Base-by-base conservation (phyloP, 2,888 invertebrate species). In the Epinotia bilunana region DNA sequence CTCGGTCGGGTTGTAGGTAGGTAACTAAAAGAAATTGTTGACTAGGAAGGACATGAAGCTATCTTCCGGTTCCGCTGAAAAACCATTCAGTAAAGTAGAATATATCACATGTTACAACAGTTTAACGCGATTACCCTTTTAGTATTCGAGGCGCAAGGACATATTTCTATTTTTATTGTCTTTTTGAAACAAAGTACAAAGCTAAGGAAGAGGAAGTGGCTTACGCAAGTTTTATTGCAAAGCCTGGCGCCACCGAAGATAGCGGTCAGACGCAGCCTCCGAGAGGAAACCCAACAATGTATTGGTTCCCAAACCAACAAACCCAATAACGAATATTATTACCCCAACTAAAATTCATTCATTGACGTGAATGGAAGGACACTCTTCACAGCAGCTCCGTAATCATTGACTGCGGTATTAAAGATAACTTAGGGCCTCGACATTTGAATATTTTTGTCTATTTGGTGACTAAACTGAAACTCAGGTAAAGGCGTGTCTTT, bases 321-420 rank as follows among this genome's bases (percentile, higher is more conserved):
- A 82, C 83, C 84, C 84, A 87, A 88, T 86, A 88, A 86, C 80
- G 69, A 77, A 68, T 77, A 79, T 80, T 83, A 83, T 85, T 86
- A 58, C 61, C 61, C 60, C 20, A 70, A 68, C 53, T 69, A 64
- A n/a, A 33, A 80, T 79, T 83, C 88, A 88, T 88, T 88, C 88
- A 88, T 86, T 46, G 62, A 33, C 53, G 53, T 65, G 53, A 65
- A 33, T 39, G 74, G 65, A 72, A 67, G 67, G 72, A 67, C 64
- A 33, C 60, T 39, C 65, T 67, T 61, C 33, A 63, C 69, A 43
- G 67, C 69, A 43, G 67, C 53, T 16, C 72, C 67, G 46, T 46
- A 55, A 61, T 71, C 65, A 71, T 74, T 65, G 58, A 71, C 65
- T 61, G 60, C 53, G 63, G 64, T 55, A n/a, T 61, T 70, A 60